Conservation (phyloP, 2,888 invertebrate genomes). For the Drosophila robusta region DNA sequence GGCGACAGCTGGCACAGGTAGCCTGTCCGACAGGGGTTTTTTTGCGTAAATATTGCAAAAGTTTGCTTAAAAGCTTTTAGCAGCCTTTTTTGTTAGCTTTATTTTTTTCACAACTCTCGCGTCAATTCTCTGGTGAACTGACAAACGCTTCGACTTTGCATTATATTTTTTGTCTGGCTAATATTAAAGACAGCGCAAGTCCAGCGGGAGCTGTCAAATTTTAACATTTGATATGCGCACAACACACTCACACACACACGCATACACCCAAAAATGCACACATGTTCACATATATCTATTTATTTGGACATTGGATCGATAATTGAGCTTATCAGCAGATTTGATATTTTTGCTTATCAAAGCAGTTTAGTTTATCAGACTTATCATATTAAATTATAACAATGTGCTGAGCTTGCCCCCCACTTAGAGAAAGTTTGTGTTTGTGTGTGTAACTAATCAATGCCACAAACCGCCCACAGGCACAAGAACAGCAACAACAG, state of each 20-base stretch:
- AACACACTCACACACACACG: not conserved
- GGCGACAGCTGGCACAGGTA: slow-evolving; percentile 28
- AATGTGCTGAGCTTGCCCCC: slow-evolving; percentile 56
- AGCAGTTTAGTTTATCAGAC: slow-evolving; percentile 70
- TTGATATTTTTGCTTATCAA: slow-evolving; percentile 70
- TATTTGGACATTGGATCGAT: slow-evolving; percentile 59
- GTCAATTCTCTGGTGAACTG: slow-evolving; percentile 40
- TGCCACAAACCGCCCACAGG: slow-evolving; percentile 61
- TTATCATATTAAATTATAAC: slow-evolving; percentile 73
- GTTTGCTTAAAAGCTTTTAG: slow-evolving; percentile 77
- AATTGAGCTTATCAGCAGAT: slow-evolving; percentile 75
- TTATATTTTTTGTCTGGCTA: slow-evolving; percentile 33
- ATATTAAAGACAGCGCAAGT: slow-evolving; percentile 47
- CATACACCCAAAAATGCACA: slow-evolving; percentile 1
- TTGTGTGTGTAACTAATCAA: slow-evolving; percentile 66
- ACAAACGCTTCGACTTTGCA: slow-evolving; percentile 51
- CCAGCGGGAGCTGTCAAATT: slow-evolving; percentile 59
- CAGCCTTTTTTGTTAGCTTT: slow-evolving; percentile 37
- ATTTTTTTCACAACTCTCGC: slow-evolving; percentile 17
- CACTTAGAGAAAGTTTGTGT: slow-evolving; percentile 4
- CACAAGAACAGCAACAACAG: slow-evolving; percentile 28
- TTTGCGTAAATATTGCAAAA: slow-evolving; percentile 69
- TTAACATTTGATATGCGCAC: slow-evolving; percentile 44
- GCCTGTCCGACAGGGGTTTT: slow-evolving; percentile 33
- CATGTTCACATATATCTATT: slow-evolving; percentile 2